These are phyloP conservation scores for Protobothrops flavoviridis DNA, from an alignment of 2,113 vertebrate species.

Conservation along the genomic window DNA sequence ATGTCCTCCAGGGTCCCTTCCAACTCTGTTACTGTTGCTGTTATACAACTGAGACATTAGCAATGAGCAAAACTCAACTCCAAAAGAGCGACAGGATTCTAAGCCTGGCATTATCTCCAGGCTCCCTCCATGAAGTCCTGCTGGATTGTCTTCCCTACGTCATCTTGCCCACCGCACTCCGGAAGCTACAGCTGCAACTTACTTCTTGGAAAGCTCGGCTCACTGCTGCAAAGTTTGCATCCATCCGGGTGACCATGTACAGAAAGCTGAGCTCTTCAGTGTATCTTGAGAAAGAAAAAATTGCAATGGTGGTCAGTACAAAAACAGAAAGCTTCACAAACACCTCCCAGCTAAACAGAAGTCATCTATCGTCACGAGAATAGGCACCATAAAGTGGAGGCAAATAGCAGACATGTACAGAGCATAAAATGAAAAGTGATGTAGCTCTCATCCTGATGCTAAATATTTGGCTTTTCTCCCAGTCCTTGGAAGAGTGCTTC, in stretches of 20 bases:
- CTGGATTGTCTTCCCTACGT: neutral
- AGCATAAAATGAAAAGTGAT: neutral
- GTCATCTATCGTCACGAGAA: neutral
- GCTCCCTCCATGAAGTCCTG: neutral
- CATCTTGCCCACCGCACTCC: neutral
- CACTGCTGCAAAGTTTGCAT: constrained; percentile 82
- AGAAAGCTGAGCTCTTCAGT: constrained; percentile 73
- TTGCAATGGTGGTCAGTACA: neutral
- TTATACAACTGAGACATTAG: neutral
- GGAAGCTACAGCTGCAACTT: neutral
- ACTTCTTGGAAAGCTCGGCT: constrained; percentile 84
- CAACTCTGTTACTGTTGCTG: neutral
- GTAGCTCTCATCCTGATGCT: neutral
- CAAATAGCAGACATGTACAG: neutral
- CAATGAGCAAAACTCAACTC: neutral
- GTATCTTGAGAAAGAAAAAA: constrained; percentile 69
- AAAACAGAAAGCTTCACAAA: neutral
- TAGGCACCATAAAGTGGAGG: neutral
- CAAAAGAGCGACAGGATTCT: no score
- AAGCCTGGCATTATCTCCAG: neutral
- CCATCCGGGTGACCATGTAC: constrained; percentile 83
- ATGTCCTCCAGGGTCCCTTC: neutral
- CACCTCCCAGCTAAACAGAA: neutral
- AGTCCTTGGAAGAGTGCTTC: neutral
- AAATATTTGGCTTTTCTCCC: neutral